Percentiles rank a stretch among this genome's conserved stretches.
phyloP scores from a whole-genome alignment of 2,113 vertebrate genomes.

The Rutilus rutilus region DNA sequence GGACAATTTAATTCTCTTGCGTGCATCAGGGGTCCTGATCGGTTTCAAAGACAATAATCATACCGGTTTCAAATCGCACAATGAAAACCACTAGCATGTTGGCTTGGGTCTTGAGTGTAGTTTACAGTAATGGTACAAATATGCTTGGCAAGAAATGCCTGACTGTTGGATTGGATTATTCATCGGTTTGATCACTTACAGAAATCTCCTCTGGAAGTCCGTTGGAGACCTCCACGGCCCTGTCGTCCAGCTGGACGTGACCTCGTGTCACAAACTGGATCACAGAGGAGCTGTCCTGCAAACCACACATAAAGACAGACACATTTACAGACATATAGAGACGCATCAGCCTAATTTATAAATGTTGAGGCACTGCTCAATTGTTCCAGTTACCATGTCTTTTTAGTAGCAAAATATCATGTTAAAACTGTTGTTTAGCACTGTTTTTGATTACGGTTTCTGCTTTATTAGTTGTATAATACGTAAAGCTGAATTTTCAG shows the following conservation, averaged over 20 bases:
- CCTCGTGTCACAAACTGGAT: conserved; percentile 93
- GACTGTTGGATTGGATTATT: background rate
- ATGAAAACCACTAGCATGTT: background rate
- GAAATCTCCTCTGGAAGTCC: conserved; percentile 87
- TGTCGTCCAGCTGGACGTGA: conserved; percentile 79
- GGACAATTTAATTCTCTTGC: conserved; percentile 15
- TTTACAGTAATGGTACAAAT: background rate
- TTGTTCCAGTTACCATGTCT: background rate
- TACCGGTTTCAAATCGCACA: background rate
- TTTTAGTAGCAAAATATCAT: background rate
- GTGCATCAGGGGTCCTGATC: background rate
- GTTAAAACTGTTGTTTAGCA: background rate
- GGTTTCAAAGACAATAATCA: conserved; percentile 13
- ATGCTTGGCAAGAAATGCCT: background rate
- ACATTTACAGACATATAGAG: background rate
- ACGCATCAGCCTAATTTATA: too few species aligned
- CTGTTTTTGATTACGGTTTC: background rate
- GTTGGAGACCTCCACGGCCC: conserved; percentile 82
- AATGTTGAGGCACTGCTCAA: background rate
- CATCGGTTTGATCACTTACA: conserved; percentile 77
- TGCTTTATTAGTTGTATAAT: too few species aligned
- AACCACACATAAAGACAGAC: conserved; percentile 40
- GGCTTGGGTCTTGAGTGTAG: background rate
- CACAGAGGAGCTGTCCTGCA: conserved; percentile 93
- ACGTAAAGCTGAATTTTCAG: too few species aligned